Evolutionary conservation across 2,888 invertebrate genomes (phyloP).

Genomic region (Lymantria dispar): DNA sequence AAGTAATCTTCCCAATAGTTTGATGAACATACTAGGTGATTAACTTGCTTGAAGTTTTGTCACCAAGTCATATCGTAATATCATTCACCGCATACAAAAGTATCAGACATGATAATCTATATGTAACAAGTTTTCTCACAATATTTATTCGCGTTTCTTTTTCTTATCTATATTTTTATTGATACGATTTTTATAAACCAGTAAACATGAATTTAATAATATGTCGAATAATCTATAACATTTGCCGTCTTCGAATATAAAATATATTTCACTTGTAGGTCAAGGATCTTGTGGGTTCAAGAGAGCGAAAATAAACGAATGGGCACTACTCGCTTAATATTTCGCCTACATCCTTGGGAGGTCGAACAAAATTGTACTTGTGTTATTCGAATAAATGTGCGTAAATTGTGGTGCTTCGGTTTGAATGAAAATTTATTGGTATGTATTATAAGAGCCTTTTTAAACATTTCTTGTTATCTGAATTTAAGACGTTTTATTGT

Average conservation of each 20-base stretch:
- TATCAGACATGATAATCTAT: too few relatives aligned
- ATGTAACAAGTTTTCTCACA: not conserved
- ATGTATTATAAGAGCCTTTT: too few relatives aligned
- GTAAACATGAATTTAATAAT: constrained; percentile 16
- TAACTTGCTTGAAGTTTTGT: too few relatives aligned
- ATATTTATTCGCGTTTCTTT: not conserved
- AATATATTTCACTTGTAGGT: constrained; percentile 28
- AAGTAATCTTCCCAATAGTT: too few relatives aligned
- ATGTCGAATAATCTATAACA: constrained; percentile 29
- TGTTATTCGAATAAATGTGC: not conserved
- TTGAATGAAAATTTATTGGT: too few relatives aligned
- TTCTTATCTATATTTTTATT: not conserved
- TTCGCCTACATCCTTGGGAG: constrained; percentile 12
- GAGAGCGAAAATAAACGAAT: constrained; percentile 25
- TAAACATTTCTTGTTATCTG: too few relatives aligned
- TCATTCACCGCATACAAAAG: too few relatives aligned
- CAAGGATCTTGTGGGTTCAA: constrained; percentile 30
- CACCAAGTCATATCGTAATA: too few relatives aligned
- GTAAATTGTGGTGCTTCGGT: not conserved
- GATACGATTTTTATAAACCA: constrained; percentile 1
- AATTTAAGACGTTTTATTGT: too few relatives aligned
- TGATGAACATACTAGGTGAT: too few relatives aligned
- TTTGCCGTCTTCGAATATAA: constrained; percentile 22
- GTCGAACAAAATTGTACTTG: constrained; percentile 12
- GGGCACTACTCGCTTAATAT: constrained; percentile 18